phyloP scores from a whole-genome alignment of 2,113 vertebrate species.

The Brachyistius frenatus region DNA sequence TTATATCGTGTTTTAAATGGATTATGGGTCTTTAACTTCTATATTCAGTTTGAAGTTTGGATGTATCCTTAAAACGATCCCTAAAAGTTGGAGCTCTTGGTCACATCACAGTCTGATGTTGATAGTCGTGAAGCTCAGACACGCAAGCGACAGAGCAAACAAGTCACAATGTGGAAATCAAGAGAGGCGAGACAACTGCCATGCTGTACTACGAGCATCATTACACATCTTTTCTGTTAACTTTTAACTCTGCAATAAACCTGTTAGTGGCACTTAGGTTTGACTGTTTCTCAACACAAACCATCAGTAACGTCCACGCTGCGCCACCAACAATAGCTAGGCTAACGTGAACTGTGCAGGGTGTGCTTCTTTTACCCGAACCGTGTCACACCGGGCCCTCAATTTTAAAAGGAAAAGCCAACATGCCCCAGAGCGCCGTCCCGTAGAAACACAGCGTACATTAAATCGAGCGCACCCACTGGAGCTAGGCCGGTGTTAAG shows the following conservation, averaged over 20 bases:
- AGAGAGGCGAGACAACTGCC: neutral
- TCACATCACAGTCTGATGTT: neutral
- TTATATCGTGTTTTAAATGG: too few species aligned
- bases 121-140: neutral
- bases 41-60: too few species aligned
- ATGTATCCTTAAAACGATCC: too few species aligned
- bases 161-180: neutral
- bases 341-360: conserved; percentile 44
- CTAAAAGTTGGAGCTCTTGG: too few species aligned
- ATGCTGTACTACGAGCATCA: neutral
- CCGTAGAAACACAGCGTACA: accelerated
- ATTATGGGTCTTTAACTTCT: too few species aligned
- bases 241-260: neutral
- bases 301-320: neutral
- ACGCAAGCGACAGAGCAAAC: neutral
- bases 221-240: too few species aligned
- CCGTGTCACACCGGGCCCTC: accelerated
- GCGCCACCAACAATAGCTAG: conserved; percentile 54
- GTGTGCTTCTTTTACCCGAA: conserved; percentile 16
- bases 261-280: accelerated
- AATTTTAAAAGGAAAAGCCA: neutral
- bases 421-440: conserved; percentile 10
- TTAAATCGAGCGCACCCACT: conserved; percentile 37
- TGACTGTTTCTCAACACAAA: neutral
- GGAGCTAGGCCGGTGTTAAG: conserved; percentile 49